Evolutionary conservation across 2,113 vertebrate genomes (phyloP), one percentile per base, ranked within the genome.

Genomic region (Brachirus orientalis): DNA sequence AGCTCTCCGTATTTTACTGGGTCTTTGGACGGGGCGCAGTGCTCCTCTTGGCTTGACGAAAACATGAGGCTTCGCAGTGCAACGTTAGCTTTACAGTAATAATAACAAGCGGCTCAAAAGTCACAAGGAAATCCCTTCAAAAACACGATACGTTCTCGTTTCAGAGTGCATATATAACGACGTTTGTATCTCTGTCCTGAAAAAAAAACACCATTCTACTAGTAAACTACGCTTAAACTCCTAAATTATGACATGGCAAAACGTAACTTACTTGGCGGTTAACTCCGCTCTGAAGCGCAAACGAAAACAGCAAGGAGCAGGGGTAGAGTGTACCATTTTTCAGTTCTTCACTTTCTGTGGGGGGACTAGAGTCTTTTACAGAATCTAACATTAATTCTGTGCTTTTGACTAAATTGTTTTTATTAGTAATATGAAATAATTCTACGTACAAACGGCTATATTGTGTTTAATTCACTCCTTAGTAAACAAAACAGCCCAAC

Each of bases 1-100:
- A 98, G 93, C 88, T 98, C 96, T 65, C 96, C 96, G 89, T 97
- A 98, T 85, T 97, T 96, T 65, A 96, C 93, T 14, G 95, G 95
- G 88, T 98, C 96, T 93, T 97, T 98, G 73, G 91, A 93, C 56
- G 95, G 96, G 90, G 94, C 93, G 90, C 95, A 95, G 91, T 93
- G 93, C 86, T 98, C 96, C 90, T 98, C 96, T 76, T 95, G 95
- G 88, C 92, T 93, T 35, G 94, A 91, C 77, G 95, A 95, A 93
- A 98, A 96, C 96, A 98, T 98, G 94, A 93, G 94, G 89, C 90
- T 84, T 86, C 68, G 53, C 82, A 64, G 69, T 66, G 60, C 17
- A 63, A 71, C 66, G 70, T 81, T 85, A 73, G 82, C 85, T 72
- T 28, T 80, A 71, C 78, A 73, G 75, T 79, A 76, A 52, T 60